Percentiles rank a stretch among this genome's conserved stretches.
Evolutionary conservation across 2,797 vertebrate genomes (phyloP).

Genomic region (Echeneis naucrates): DNA sequence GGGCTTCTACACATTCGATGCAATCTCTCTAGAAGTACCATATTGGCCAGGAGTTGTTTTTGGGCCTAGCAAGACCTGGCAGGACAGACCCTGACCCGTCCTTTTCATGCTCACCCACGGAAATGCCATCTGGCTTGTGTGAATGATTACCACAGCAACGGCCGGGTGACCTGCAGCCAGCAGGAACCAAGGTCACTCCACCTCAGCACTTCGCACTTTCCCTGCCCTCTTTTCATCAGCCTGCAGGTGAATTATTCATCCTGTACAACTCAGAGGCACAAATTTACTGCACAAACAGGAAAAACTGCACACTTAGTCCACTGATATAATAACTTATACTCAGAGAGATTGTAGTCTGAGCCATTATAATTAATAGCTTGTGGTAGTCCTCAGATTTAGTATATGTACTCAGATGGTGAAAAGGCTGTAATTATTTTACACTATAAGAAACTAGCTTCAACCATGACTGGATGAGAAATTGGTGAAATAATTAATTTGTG

Average conservation of each 20-base stretch:
- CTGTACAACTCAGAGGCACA: conserved; percentile 61
- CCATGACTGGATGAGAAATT: conserved; percentile 60
- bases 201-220: conserved; percentile 79
- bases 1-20: conserved; percentile 18
- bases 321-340: conserved; percentile 62
- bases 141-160: conserved; percentile 88
- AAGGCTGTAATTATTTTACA: conserved; percentile 51
- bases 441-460: conserved; percentile 36
- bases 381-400: conserved; percentile 29
- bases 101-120: conserved; percentile 85
- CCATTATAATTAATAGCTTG: conserved; percentile 45
- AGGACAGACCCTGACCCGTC: conserved; percentile 86
- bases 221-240: conserved; percentile 81
- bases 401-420: conserved; percentile 12
- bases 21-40: conserved; percentile 63
- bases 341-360: conserved; percentile 48
- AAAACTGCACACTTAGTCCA: conserved; percentile 58
- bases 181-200: conserved; percentile 88
- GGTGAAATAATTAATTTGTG: conserved; percentile 66
- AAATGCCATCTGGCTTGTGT: conserved; percentile 90
- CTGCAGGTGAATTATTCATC: conserved; percentile 83
- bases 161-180: conserved; percentile 85
- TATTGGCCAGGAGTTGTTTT: conserved; percentile 77
- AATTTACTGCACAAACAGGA: conserved; percentile 62
- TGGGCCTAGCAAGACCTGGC: conserved; percentile 81